Percentiles rank a stretch among this genome's conserved stretches.
Evolutionary conservation across 2,888 invertebrate genomes (phyloP).

Genomic region (Antitype chi): DNA sequence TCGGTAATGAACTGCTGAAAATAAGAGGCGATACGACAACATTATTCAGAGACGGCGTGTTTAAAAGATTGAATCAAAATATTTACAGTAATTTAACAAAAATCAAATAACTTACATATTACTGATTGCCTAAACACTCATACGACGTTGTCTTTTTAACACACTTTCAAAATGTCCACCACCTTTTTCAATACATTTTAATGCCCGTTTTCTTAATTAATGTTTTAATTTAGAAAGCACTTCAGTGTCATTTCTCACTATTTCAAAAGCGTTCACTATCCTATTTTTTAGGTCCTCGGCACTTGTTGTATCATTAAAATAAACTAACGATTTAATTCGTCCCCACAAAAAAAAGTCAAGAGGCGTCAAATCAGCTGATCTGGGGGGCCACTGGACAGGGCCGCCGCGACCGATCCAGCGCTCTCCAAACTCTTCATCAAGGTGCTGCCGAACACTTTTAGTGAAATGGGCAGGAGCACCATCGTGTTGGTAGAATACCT

Average conservation of each 20-base stretch:
- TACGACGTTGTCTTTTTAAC: too few relatives aligned
- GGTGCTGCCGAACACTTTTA: conserved; percentile 1
- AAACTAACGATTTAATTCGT: not conserved
- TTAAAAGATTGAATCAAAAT: conserved; percentile 1
- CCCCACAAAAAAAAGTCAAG: not conserved
- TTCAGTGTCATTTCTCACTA: conserved; percentile 4
- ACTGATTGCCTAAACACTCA: too few relatives aligned
- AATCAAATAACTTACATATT: too few relatives aligned
- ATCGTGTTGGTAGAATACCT: conserved; percentile 7
- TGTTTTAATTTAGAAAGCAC: not conserved
- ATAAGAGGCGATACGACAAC: conserved; percentile 7
- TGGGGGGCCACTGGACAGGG: not conserved
- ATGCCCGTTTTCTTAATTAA: not conserved
- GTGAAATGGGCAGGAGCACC: conserved; percentile 2
- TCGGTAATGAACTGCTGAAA: conserved; percentile 4
- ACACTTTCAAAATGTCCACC: too few relatives aligned
- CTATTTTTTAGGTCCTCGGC: not conserved
- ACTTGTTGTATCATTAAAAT: not conserved
- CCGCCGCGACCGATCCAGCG: not conserved
- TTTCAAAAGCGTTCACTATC: conserved; percentile 7
- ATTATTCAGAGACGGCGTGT: conserved; percentile 9
- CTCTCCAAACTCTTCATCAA: conserved; percentile 3
- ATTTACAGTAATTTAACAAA: conserved; percentile 12
- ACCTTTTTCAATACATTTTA: not conserved
- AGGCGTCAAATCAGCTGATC: not conserved